A percentile compares a stretch with the other conserved stretches of the same genome.
Evolutionary conservation across 2,888 invertebrate genomes (phyloP).

Genomic region (Acleris sparsana): DNA sequence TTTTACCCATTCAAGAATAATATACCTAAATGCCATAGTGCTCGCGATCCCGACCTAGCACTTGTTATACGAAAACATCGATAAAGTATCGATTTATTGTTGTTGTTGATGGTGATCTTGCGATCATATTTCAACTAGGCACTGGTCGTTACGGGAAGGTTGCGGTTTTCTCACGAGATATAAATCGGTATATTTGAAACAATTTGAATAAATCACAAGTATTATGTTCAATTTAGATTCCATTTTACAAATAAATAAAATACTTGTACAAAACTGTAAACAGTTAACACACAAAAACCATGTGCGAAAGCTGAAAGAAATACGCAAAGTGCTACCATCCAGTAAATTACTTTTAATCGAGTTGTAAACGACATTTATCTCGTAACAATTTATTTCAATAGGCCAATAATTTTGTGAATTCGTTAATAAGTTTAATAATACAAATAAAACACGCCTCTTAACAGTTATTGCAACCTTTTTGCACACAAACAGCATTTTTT

Average conservation of each 20-base stretch:
- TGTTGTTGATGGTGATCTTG: slow-evolving; percentile 11
- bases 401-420: no score
- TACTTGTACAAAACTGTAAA: no score
- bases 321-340: no score
- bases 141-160: slow-evolving; percentile 11
- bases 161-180: slow-evolving; percentile 6
- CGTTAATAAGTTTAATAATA: background rate
- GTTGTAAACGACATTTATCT: no score
- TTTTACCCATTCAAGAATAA: no score
- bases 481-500: slow-evolving; percentile 12
- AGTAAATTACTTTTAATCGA: no score
- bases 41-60: background rate
- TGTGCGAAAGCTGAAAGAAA: no score
- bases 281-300: no score
- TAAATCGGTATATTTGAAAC: slow-evolving; percentile 15
- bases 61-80: slow-evolving; percentile 32
- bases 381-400: no score
- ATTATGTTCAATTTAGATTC: background rate
- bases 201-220: slow-evolving; percentile 24
- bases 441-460: slow-evolving; percentile 1
- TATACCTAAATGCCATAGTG: no score
- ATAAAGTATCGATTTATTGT: slow-evolving; percentile 32
- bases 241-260: no score
- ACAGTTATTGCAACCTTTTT: slow-evolving; percentile 8
- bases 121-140: slow-evolving; percentile 21